These are phyloP conservation scores for Leptopilina boulardi DNA, from an alignment of 1,140 invertebrate species.

Conservation along the genomic window DNA sequence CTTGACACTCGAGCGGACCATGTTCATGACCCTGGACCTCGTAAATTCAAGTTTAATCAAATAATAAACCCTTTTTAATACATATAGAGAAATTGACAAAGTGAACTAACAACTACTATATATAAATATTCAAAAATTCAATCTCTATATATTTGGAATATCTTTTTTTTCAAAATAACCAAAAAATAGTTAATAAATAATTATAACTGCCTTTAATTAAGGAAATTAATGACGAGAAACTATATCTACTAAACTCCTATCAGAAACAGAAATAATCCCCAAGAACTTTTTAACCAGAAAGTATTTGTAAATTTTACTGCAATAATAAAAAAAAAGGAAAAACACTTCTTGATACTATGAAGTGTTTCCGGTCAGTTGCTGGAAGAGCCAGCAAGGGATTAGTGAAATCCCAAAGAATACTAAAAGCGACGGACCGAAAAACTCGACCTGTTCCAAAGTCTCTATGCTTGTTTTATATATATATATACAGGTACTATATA, in stretches of 20 bases:
- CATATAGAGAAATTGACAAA: not conserved
- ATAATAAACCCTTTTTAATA: not conserved
- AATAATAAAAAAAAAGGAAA: not conserved
- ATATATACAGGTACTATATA: too few relatives aligned
- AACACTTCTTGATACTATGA: conserved; percentile 8
- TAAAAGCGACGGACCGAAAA: conserved; percentile 59
- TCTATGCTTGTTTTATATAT: not conserved
- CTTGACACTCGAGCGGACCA: conserved; percentile 4
- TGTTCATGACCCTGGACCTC: conserved; percentile 22
- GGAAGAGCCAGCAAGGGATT: conserved; percentile 34
- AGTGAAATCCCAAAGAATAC: conserved; percentile 52
- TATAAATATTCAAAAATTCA: too few relatives aligned
- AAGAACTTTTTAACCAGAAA: not conserved
- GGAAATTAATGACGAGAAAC: too few relatives aligned
- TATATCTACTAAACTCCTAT: too few relatives aligned
- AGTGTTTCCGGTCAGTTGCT: conserved; percentile 58
- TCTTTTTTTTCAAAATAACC: too few relatives aligned
- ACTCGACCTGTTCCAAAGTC: conserved; percentile 39
- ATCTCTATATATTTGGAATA: too few relatives aligned
- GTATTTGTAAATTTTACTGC: conserved; percentile 5
- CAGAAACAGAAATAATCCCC: not conserved
- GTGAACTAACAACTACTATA: too few relatives aligned
- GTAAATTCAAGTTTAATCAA: conserved; percentile 19
- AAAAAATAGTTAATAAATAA: too few relatives aligned
- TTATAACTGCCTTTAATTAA: too few relatives aligned